phyloP scores from a whole-genome alignment of 2,113 vertebrate species.

The Clupea harengus region DNA sequence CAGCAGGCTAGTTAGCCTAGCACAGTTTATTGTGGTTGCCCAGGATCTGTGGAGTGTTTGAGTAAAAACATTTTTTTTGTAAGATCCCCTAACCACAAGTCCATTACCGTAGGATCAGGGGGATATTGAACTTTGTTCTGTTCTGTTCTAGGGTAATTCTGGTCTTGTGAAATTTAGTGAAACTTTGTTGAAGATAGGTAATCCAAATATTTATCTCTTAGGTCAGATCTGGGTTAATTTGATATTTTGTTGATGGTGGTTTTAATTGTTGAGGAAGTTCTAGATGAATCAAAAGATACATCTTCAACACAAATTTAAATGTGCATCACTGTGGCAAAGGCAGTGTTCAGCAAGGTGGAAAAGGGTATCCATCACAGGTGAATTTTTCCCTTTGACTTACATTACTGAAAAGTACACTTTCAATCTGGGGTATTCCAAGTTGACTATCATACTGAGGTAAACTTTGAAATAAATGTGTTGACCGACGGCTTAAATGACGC shows the following conservation, averaged over 20 bases:
- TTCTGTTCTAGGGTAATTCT: background rate
- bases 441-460: background rate
- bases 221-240: background rate
- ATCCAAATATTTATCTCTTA: background rate
- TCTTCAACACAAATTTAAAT: too few relatives aligned
- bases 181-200: background rate
- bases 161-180: background rate
- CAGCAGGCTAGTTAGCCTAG: too few relatives aligned
- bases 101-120: background rate
- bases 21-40: too few relatives aligned
- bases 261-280: too few relatives aligned
- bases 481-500: background rate
- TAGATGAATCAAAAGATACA: background rate
- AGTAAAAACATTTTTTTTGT: too few relatives aligned
- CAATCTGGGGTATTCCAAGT: background rate
- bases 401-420: background rate
- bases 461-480: background rate
- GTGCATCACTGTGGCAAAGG: background rate
- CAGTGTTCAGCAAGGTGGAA: background rate
- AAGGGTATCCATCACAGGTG: background rate
- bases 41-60: too few relatives aligned
- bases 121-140: background rate
- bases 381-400: background rate
- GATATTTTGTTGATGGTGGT: background rate
- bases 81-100: background rate